Base-by-base conservation (phyloP, 2,797 vertebrate species). In the Semaprochilodus insignis region DNA sequence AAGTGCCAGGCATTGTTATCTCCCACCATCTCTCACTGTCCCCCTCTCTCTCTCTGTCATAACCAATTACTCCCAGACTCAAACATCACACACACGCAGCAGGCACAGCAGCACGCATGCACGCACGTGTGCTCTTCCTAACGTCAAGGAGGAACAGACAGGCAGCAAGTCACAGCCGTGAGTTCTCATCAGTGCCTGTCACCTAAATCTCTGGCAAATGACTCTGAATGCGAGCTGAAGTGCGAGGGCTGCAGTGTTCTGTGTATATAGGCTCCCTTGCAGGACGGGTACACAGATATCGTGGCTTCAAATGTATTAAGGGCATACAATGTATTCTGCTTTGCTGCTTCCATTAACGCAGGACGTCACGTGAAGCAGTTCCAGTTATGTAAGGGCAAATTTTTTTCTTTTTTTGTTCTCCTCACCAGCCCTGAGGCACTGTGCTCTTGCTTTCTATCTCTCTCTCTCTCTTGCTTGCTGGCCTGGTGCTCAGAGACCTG, bases 331-430 rank as follows among this genome's bases (percentile, higher is more conserved):
- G 51, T 71, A 74, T 60, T 62, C 67, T 73, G 0, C 6, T 83
- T 74, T 71, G 66, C 69, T 71, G 66, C 34, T 78, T 85, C 34
- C 48, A 85, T 87, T 85, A 81, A 82, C 23, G 36, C 27, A 63
- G 88, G 69, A 51, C 21, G 59, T 78, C 81, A 88, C 71, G 57
- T 84, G 76, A 79, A 80, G 48, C 81, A 52, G 77, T 66, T 74
- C 69, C 67, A 0, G 69, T 94, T 95, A 94, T 16, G 83, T 93
- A 94, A 94, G 63, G 87, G 25, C 77, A 86, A 87, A 86, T 91
- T 93, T 93, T 88, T 31, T 31, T 3, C 31, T 3, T 90, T 88
- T 83, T 31, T 88, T 67, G 8, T n/a, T 16, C 89, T 90, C 88
- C 89, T 91, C 86, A 92, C 85, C 88, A 85, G 90, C 92, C 91